Conservation (phyloP, 2,113 vertebrate genomes). For the Chlamydotis undulata region DNA sequence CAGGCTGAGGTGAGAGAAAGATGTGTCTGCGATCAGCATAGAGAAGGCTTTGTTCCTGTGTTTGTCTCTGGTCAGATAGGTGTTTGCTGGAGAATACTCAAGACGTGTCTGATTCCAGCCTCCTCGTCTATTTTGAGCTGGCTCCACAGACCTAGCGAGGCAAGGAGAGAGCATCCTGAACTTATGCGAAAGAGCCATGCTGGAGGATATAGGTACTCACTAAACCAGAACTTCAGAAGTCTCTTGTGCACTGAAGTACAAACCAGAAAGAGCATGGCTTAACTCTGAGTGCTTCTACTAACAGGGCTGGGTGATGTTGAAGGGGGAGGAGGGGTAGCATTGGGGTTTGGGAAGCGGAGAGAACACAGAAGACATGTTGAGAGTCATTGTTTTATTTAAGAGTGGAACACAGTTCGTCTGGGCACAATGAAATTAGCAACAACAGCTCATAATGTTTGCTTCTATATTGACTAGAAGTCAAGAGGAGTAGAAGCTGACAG, state of each 20-base stretch:
- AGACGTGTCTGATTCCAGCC: background rate
- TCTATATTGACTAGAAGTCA: background rate
- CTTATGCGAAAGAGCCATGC: accelerated
- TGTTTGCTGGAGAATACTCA: background rate
- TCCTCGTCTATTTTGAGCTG: background rate
- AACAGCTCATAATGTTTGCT: background rate
- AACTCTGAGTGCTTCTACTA: background rate
- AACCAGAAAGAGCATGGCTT: background rate
- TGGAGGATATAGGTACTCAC: background rate
- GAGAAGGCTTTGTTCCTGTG: background rate
- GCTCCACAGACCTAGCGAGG: background rate
- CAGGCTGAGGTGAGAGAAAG: background rate
- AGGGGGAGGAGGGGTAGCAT: background rate
- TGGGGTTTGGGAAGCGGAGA: background rate
- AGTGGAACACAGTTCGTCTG: background rate
- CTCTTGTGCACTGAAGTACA: background rate
- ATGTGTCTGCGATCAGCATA: background rate
- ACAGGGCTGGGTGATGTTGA: background rate
- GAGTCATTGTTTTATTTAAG: background rate
- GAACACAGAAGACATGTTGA: background rate
- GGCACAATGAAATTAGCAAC: background rate
- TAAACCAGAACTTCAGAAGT: background rate
- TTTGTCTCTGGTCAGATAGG: background rate
- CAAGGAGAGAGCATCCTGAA: background rate
- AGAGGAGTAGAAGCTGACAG: background rate